Evolutionary conservation across 2,797 vertebrate genomes (phyloP).

Genomic region (Brachyrhaphis roseni): DNA sequence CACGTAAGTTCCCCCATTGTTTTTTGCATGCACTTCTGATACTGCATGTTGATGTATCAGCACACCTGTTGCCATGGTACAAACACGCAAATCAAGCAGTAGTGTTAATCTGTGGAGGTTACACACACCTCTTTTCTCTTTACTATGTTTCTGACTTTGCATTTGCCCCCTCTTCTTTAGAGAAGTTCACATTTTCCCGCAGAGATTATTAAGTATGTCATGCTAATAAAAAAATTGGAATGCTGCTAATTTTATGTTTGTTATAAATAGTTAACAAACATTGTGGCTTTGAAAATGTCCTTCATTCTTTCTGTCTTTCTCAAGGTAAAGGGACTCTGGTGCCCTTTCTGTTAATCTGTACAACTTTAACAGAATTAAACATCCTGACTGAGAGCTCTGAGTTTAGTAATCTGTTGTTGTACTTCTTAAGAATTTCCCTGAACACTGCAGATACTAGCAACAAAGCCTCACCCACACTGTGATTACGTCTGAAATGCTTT

Average conservation of each 20-base stretch:
- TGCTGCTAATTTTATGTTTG: not conserved
- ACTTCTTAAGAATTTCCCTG: not conserved
- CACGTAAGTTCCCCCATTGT: not conserved
- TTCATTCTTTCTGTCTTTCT: not conserved
- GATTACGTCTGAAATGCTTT: not conserved
- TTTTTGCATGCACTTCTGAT: not conserved
- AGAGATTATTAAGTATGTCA: not conserved
- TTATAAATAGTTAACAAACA: not conserved
- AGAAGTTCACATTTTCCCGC: not conserved
- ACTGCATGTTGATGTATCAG: not conserved
- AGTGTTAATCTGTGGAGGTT: not conserved
- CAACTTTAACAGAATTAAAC: not conserved
- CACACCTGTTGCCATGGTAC: not conserved
- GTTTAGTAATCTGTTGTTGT: not conserved
- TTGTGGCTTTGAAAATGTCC: not conserved
- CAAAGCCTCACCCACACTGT: not conserved
- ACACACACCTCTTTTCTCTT: not conserved
- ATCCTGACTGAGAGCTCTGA: not conserved
- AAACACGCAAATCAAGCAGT: not conserved
- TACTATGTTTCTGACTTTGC: not conserved
- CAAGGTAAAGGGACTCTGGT: not conserved
- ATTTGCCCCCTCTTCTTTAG: not conserved
- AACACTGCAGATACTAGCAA: not conserved
- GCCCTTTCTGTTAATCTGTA: not conserved
- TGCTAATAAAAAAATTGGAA: too few relatives aligned